phyloP scores from a whole-genome alignment of 2,797 vertebrate species.

The Parauchenoglanis punctatus region DNA sequence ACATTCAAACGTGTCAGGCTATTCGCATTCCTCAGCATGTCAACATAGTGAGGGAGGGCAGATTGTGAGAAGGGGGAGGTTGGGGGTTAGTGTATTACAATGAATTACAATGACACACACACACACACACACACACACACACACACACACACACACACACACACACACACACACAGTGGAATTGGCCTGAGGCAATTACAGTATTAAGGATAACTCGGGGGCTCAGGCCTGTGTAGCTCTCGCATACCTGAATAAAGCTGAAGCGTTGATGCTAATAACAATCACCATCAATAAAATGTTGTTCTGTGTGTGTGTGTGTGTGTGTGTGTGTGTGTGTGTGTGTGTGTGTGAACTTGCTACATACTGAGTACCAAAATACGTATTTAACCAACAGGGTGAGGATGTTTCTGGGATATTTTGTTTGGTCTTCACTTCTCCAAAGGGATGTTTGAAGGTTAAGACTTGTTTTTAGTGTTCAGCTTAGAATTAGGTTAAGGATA shows the following conservation, averaged over 20 bases:
- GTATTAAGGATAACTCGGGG: constrained; percentile 44
- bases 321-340: neutral
- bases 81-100: constrained; percentile 29
- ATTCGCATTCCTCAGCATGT: constrained; percentile 74
- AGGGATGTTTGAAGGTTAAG: no score
- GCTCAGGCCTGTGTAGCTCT: constrained; percentile 32
- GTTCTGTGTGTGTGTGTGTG: neutral
- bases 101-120: constrained; percentile 70
- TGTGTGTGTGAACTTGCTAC: neutral
- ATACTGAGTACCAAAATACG: neutral
- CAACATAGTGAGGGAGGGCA: constrained; percentile 54
- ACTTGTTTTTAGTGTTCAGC: no score
- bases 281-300: neutral
- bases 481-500: no score
- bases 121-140: constrained; percentile 23
- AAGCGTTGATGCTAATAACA: constrained; percentile 17
- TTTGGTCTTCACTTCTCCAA: no score
- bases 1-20: constrained; percentile 58
- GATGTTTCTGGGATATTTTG: no score
- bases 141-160: constrained; percentile 10
- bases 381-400: no score
- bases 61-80: constrained; percentile 14
- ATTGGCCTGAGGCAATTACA: constrained; percentile 59
- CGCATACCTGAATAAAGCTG: constrained; percentile 46
- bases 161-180: constrained; percentile 47